Evolutionary conservation across 2,797 vertebrate species (phyloP), one percentile per base, ranked within the genome.

Genomic region (Falco cherrug): DNA sequence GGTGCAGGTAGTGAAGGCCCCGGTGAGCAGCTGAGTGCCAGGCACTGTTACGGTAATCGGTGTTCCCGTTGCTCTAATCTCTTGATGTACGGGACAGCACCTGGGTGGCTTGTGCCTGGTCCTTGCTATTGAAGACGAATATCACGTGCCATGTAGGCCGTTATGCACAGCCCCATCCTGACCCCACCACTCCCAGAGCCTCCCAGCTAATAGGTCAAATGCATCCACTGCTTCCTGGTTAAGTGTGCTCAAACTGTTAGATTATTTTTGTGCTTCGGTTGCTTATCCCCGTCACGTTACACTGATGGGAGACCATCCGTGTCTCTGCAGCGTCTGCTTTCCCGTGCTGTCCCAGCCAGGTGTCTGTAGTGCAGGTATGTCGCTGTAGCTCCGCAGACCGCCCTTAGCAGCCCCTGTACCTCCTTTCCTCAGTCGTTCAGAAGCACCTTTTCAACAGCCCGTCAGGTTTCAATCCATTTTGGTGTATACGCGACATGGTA

Each of bases 61-160:
- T 31, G 54, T 71, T 91, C 24, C 24, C 41, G 4, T 39, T 31
- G 19, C 17, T 37, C n/a, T 41, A 6, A 4, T 26, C 29, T 60
- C 20, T 54, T 37, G 18, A 2, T 26, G 10, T 1, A 51, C 33
- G 48, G 43, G 60, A 41, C 25, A 25, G 21, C 5, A 1, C 33
- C 29, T 26, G 26, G 4, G 15, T n/a, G 33, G 6, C 25, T 4
- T 4, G 7, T 53, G 31, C 57, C 51, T 39, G 35, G 24, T 60
- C n/a, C 22, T 16, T 88, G 24, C 51, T 56, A 3, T 22, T 31
- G 39, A 57, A 47, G 59, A 8, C 2, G 7, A 35, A 1, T 39
- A 5, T 6, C 33, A 14, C 13, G 2, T 1, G 4, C 18, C 6
- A 3, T 1, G 0, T 3, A 24, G 31, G 53, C 24, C 24, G 48